Percentiles rank a stretch among this genome's conserved stretches.
These are phyloP conservation scores for Myripristis jacobus DNA, from an alignment of 2,797 vertebrate species.

Conservation along the genomic window DNA sequence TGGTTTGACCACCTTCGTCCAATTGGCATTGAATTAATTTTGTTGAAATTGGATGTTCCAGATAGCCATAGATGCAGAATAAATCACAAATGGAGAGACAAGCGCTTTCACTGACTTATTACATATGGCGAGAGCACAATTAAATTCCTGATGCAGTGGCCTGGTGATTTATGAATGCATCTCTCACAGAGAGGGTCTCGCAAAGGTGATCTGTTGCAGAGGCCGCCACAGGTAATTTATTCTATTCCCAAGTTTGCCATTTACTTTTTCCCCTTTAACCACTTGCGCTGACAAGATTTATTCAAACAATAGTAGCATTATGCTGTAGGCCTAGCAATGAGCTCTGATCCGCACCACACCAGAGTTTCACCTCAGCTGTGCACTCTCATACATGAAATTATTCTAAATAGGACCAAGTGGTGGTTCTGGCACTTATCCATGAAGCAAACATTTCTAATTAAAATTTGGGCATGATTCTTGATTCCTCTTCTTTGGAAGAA, in stretches of 20 bases:
- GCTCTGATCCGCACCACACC: slow-evolving; percentile 26
- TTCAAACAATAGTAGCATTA: slow-evolving; percentile 62
- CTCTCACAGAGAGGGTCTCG: slow-evolving; percentile 58
- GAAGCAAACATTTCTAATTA: slow-evolving; percentile 29
- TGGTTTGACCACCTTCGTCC: slow-evolving; percentile 38
- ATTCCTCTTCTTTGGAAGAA: slow-evolving; percentile 14
- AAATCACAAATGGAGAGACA: slow-evolving; percentile 64
- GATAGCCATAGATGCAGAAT: slow-evolving; percentile 61
- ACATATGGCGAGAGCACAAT: slow-evolving; percentile 68
- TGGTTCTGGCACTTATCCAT: slow-evolving; percentile 27
- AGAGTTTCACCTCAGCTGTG: slow-evolving; percentile 12
- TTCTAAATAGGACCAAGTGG: slow-evolving; percentile 6
- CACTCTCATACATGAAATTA: slow-evolving; percentile 2
- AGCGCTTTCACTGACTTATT: slow-evolving; percentile 61
- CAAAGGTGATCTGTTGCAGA: slow-evolving; percentile 73
- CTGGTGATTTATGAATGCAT: slow-evolving; percentile 76
- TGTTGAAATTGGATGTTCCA: slow-evolving; percentile 64
- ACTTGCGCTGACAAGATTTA: slow-evolving; percentile 67
- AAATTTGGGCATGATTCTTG: slow-evolving; percentile 18
- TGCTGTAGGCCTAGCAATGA: slow-evolving; percentile 48
- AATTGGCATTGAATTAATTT: slow-evolving; percentile 67
- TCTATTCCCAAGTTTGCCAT: slow-evolving; percentile 70
- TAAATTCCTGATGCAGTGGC: slow-evolving; percentile 67
- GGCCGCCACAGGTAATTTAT: slow-evolving; percentile 76
- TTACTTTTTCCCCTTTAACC: slow-evolving; percentile 59